Conservation (phyloP, 2,888 invertebrate genomes). For the Lissonota sp. region DNA sequence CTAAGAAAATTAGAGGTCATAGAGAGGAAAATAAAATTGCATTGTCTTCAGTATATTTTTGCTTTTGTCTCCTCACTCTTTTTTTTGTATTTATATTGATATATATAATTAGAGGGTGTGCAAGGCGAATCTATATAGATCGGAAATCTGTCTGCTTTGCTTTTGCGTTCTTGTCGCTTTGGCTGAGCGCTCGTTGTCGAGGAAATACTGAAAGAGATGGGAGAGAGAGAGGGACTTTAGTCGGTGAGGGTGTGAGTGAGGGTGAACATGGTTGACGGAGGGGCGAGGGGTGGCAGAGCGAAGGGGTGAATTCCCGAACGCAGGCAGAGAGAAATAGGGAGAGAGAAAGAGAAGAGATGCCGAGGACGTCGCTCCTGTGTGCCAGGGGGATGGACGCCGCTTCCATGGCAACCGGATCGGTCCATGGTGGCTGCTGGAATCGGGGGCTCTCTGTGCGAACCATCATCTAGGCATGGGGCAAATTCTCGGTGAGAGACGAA, state of each 20-base stretch:
- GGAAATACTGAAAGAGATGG: slow-evolving; percentile 30
- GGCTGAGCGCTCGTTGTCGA: slow-evolving; percentile 39
- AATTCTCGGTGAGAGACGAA: slow-evolving; percentile 68
- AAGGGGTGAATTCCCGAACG: slow-evolving; percentile 38
- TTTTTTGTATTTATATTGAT: neutral
- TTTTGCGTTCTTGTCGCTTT: slow-evolving; percentile 8
- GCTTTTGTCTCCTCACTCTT: no score
- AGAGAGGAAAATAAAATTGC: no score
- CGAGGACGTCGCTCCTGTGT: slow-evolving; percentile 42
- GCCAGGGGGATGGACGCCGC: slow-evolving; percentile 79
- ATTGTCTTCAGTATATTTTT: no score
- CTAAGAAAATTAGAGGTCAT: no score
- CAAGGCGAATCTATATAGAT: slow-evolving; percentile 56
- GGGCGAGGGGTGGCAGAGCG: slow-evolving; percentile 37
- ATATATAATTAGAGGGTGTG: slow-evolving; percentile 1
- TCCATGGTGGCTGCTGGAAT: slow-evolving; percentile 75
- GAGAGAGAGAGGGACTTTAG: slow-evolving; percentile 5
- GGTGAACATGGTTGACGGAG: slow-evolving; percentile 41
- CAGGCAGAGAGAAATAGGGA: slow-evolving; percentile 25
- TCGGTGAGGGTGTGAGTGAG: slow-evolving; percentile 26
- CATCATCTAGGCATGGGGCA: slow-evolving; percentile 45
- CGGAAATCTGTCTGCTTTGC: slow-evolving; percentile 3
- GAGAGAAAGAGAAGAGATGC: slow-evolving; percentile 24
- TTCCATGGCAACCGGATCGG: slow-evolving; percentile 77
- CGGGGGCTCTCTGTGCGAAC: slow-evolving; percentile 69